Base-by-base conservation (phyloP, 2,888 invertebrate species). In the Leptarthrus brevirostris region DNA sequence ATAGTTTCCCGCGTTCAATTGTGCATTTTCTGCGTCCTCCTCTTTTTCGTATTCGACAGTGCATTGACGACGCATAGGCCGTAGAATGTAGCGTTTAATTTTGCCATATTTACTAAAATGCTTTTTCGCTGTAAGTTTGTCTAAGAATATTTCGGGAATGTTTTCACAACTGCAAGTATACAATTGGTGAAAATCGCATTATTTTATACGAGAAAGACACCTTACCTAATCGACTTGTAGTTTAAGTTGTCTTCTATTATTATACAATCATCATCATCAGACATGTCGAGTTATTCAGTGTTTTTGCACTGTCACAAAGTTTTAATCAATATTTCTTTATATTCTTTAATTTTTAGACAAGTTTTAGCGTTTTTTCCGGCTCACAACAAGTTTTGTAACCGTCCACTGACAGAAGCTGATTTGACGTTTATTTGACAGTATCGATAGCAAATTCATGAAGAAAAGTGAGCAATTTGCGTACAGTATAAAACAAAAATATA, bases 61-160 rank as follows among this genome's bases (percentile, higher is more conserved):
- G 77, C 93, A 93, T 77, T 87, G 87, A 74, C 87, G 87, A 64
- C 89, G 89, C 74, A 88, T 90, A 0, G 90, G 89, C 64, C 89
- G 88, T 69, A 92, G 84, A 40, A 88, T 87, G 64, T 94, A 89
- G 76, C 89, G 88, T 12, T 87, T 87, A 2, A 93, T 88, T 47
- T 86, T 87, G 0, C 95, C 95, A 86, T 90, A 95, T 80, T 90
- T 89, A 18, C 88, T 86, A 76, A 93, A 93, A 81, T 92, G 90
- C 73, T 88, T 86, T 78, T 89, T 90, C 0, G 91, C 90, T 1
- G 88, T 81, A 64, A 86, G 81, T 80, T 87, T 88, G 77, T 91
- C 89, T 70, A 91, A 86, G 72, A 92, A 86, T 6, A 86, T 83
- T 30, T 89, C 89, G 0, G 92, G 92, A 54, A 92, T 90, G 80